Conservation (phyloP, 2,113 vertebrate species). For the Pachycephala philippinensis region DNA sequence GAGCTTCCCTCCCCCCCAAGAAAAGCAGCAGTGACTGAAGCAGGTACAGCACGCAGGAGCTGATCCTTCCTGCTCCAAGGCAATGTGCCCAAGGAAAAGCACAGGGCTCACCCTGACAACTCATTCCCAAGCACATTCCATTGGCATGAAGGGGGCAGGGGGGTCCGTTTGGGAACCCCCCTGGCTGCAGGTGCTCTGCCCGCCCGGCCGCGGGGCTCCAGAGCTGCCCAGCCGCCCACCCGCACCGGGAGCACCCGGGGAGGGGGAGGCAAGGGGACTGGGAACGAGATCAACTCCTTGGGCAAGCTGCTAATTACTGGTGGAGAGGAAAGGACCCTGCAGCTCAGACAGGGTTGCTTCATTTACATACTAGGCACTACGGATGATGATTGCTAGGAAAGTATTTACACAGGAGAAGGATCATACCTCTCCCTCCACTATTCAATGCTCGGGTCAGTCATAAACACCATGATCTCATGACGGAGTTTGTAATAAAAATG, state of each 20-base stretch:
- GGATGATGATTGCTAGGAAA: slow-evolving; percentile 43
- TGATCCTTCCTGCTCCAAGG: background rate
- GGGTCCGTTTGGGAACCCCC: background rate
- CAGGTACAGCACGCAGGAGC: background rate
- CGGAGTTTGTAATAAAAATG: background rate
- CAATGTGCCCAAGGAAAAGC: background rate
- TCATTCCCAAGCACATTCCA: background rate
- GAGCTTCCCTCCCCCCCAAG: background rate
- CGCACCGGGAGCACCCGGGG: background rate
- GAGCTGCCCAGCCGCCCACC: background rate
- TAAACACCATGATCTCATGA: background rate
- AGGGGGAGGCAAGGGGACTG: background rate
- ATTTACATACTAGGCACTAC: slow-evolving; percentile 57
- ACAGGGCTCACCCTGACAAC: background rate
- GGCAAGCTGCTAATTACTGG: background rate
- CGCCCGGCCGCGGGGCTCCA: background rate
- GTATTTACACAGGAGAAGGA: slow-evolving; percentile 42
- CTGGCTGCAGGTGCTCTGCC: background rate
- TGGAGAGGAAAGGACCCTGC: background rate
- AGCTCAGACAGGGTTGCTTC: slow-evolving; percentile 18
- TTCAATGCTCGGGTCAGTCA: background rate
- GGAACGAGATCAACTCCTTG: background rate
- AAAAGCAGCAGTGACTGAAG: slow-evolving; percentile 44
- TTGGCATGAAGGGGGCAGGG: accelerated
- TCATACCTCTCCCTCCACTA: background rate